Base-by-base conservation (phyloP, 2,113 vertebrate species). In the Muntiacus reevesi region DNA sequence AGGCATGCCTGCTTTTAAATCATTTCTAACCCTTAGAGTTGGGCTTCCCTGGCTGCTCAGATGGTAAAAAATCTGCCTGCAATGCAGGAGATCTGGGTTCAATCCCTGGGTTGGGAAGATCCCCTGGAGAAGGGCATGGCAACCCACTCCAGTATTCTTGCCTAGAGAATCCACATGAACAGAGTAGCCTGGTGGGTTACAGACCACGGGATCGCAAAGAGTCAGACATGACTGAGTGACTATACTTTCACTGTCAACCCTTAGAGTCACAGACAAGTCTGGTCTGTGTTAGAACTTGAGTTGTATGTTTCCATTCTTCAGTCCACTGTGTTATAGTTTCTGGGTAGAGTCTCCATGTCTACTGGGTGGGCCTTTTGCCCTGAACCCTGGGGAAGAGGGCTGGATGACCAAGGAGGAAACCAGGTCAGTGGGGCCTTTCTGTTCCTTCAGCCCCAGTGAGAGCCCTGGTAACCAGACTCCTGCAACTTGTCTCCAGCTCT, bases 1-100 rank as follows among this genome's bases (percentile, higher is more conserved):
- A 91, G 55, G 19, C 89, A 79, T 54, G 79, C 67, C 79, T n/a
- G 21, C 82, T 88, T 94, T 97, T 36, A 59, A 96, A 62, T 97
- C 8, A 85, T 28, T 76, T 83, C 55, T 84, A 64, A 30, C 40
- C 94, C 81, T 25, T 81, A 62, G 40, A 84, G 47, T 85, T 28
- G 54, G 67, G 19, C 19, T 71, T 40, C 67, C 67, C n/a, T 71
- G 19, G n/a, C 23, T 40, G 19, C 10, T 71, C n/a, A 40, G 19
- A 71, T 40, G n/a, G 10, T 40, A 40, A 71, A 71, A 10, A 71
- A 36, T 40, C n/a, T 71, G n/a, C 67, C n/a, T 71, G 19, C 9
- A 71, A 3, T 71, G n/a, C n/a, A 71, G 10, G n/a, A 71, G n/a
- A 71, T 71, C n/a, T 71, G 67, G n/a, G 19, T 40, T 71, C 67